A percentile compares a stretch with the other conserved stretches of the same genome.
Conservation (phyloP, 2,113 vertebrate genomes). For the Rhea pennata region DNA sequence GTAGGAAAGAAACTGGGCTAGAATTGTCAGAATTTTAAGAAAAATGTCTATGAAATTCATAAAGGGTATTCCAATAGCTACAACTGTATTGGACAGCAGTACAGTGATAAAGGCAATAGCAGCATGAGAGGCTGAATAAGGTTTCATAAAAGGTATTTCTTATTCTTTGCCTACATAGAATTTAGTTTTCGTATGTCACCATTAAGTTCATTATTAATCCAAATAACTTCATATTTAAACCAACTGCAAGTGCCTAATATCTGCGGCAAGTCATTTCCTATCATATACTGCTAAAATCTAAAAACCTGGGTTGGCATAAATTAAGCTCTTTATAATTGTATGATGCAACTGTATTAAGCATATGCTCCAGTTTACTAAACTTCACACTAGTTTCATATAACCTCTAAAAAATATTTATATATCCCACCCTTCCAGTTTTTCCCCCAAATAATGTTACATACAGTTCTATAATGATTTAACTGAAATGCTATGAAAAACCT, state of each 20-base stretch:
- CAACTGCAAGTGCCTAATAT: background rate
- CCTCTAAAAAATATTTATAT: background rate
- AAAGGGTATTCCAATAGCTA: background rate
- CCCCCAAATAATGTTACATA: background rate
- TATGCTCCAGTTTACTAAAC: background rate
- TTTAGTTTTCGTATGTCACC: background rate
- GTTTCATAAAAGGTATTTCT: background rate
- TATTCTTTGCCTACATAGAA: background rate
- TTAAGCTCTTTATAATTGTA: background rate
- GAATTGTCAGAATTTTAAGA: background rate
- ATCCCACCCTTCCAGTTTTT: background rate
- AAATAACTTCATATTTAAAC: background rate
- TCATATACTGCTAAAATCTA: background rate
- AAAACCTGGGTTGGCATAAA: background rate
- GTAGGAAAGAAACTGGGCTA: background rate
- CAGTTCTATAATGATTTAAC: background rate
- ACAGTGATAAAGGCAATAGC: background rate
- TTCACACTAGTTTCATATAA: background rate
- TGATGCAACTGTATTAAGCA: background rate
- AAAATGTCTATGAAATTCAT: background rate
- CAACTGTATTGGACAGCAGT: background rate
- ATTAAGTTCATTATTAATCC: background rate
- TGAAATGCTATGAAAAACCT: background rate
- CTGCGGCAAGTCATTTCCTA: background rate
- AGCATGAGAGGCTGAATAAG: background rate